Conservation (phyloP, 2,113 vertebrate species). For the Amazona guildingii region DNA sequence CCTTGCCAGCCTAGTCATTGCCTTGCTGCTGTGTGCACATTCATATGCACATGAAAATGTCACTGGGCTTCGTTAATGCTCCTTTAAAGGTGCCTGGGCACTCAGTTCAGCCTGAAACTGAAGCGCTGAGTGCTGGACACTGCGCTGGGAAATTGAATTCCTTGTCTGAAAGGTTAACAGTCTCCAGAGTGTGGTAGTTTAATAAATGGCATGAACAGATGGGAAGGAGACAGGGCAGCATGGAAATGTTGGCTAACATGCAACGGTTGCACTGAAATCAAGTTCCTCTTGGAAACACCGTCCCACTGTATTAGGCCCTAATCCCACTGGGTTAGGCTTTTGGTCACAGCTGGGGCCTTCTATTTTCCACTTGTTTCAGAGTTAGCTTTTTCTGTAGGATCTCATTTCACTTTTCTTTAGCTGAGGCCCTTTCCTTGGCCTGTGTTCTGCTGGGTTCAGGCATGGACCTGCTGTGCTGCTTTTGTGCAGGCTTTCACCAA, state of each 20-base stretch:
- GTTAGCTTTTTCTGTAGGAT: background rate
- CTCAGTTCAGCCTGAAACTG: background rate
- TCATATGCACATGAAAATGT: slow-evolving; percentile 29
- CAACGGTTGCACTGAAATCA: background rate
- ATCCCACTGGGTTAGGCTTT: background rate
- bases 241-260: background rate
- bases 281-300: background rate
- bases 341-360: background rate
- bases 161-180: slow-evolving; percentile 39
- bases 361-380: background rate
- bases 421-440: background rate
- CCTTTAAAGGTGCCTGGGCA: slow-evolving; percentile 22
- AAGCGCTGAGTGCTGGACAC: background rate
- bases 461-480: background rate
- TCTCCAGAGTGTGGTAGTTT: background rate
- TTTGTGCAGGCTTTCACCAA: background rate
- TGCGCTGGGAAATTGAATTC: slow-evolving; percentile 22
- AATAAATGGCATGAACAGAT: slow-evolving; percentile 38
- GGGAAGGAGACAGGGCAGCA: background rate
- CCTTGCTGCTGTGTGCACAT: background rate
- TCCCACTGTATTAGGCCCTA: background rate
- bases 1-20: background rate
- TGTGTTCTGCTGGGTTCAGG: background rate
- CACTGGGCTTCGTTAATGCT: background rate
- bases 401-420: background rate